These are phyloP conservation scores for Archegozetes longisetosus DNA, from an alignment of 1,140 invertebrate genomes.

Conservation along the genomic window DNA sequence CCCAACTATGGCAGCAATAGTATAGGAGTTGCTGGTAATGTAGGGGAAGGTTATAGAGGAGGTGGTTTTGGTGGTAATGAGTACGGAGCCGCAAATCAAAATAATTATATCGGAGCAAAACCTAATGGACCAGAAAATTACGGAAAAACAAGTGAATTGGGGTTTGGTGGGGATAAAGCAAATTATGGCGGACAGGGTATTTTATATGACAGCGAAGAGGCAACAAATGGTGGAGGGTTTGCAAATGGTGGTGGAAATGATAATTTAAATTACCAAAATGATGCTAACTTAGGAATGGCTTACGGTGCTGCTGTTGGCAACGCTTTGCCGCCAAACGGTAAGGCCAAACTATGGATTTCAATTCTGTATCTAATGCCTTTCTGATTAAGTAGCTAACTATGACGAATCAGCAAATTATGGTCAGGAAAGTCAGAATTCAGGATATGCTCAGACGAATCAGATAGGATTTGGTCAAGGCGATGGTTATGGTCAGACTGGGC, in stretches of 20 bases:
- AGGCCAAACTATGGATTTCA: neutral
- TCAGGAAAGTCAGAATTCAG: neutral
- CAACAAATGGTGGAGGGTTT: neutral
- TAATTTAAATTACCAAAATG: neutral
- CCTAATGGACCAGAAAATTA: neutral
- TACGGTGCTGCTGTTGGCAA: neutral
- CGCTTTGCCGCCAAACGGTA: neutral
- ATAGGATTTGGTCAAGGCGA: neutral
- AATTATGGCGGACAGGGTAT: too few species aligned
- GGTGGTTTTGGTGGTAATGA: neutral
- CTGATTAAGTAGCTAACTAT: neutral
- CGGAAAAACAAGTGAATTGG: too few species aligned
- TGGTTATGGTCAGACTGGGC: neutral
- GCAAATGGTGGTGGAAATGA: neutral
- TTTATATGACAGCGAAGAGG: too few species aligned
- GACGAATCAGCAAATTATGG: neutral
- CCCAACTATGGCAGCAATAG: neutral
- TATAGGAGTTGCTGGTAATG: too few species aligned
- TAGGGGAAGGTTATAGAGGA: neutral
- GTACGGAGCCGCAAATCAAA: neutral
- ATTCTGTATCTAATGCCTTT: neutral
- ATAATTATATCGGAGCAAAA: neutral
- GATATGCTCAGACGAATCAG: neutral
- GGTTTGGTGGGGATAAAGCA: too few species aligned
- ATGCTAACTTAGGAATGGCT: neutral